Percentiles rank a stretch among this genome's conserved stretches.
Conservation (phyloP, 2,888 invertebrate species). For the Calliphora vomitoria region DNA sequence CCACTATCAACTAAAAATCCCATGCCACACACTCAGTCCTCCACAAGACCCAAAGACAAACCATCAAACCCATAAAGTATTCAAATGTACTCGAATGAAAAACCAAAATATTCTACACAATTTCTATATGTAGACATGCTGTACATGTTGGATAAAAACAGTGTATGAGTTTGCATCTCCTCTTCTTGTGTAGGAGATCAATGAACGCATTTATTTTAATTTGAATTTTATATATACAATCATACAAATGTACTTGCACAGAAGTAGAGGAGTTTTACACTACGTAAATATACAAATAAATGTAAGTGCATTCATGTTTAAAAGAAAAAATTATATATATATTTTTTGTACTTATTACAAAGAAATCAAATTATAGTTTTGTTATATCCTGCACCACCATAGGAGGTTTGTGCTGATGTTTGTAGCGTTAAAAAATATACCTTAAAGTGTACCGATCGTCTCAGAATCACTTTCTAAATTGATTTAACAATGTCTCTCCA, state of each 20-base stretch:
- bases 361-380: conserved; percentile 1
- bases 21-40: conserved; percentile 33
- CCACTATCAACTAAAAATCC: conserved; percentile 31
- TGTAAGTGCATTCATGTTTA: neutral
- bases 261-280: neutral
- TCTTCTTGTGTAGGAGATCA: conserved; percentile 68
- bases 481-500: no score
- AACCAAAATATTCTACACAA: conserved; percentile 37
- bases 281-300: conserved; percentile 34
- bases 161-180: neutral
- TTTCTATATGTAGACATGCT: neutral
- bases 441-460: no score
- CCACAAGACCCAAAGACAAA: conserved; percentile 7
- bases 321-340: neutral
- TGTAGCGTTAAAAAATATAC: no score
- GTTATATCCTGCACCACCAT: no score
- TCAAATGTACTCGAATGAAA: neutral
- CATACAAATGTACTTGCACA: neutral
- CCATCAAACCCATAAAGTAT: conserved; percentile 10
- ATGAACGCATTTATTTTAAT: conserved; percentile 79
- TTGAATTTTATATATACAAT: conserved; percentile 71
- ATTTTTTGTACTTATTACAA: conserved; percentile 19
- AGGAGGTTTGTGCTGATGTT: no score
- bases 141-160: no score
- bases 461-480: no score